phyloP scores from a whole-genome alignment of 2,888 invertebrate genomes.

The Agrotis puta region DNA sequence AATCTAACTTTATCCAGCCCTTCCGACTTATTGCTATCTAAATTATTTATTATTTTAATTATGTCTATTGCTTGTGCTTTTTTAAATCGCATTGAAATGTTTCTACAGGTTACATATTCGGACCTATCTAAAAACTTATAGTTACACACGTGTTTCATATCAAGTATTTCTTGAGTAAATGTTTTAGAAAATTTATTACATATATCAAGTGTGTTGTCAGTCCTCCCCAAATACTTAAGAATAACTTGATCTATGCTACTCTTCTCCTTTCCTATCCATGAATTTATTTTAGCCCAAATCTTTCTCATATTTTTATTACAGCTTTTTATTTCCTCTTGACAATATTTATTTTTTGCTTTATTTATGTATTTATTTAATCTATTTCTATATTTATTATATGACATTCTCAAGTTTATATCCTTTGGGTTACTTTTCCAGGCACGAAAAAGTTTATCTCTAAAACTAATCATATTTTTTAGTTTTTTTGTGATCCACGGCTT shows the following conservation, averaged over 20 bases:
- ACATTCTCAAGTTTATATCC: constrained; percentile 15
- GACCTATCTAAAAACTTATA: no score
- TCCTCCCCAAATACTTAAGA: no score
- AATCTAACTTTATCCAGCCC: no score
- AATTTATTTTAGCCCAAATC: constrained; percentile 28
- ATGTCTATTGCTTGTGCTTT: no score
- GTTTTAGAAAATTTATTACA: no score
- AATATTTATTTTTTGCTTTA: constrained; percentile 11
- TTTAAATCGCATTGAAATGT: no score
- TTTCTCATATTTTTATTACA: constrained; percentile 22
- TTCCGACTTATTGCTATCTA: no score
- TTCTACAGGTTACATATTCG: no score
- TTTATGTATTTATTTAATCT: not conserved
- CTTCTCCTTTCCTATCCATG: constrained; percentile 20
- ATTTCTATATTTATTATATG: constrained; percentile 24
- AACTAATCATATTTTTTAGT: not conserved
- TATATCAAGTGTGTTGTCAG: no score
- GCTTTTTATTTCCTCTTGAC: constrained; percentile 26
- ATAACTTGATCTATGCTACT: not conserved
- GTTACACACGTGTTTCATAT: no score
- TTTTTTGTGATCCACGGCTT: constrained; percentile 13
- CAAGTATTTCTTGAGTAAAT: no score
- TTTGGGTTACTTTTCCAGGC: constrained; percentile 18
- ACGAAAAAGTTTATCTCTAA: constrained; percentile 16
- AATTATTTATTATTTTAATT: no score